phyloP scores from a whole-genome alignment of 2,888 invertebrate genomes.

The Ochlodes sylvanus region DNA sequence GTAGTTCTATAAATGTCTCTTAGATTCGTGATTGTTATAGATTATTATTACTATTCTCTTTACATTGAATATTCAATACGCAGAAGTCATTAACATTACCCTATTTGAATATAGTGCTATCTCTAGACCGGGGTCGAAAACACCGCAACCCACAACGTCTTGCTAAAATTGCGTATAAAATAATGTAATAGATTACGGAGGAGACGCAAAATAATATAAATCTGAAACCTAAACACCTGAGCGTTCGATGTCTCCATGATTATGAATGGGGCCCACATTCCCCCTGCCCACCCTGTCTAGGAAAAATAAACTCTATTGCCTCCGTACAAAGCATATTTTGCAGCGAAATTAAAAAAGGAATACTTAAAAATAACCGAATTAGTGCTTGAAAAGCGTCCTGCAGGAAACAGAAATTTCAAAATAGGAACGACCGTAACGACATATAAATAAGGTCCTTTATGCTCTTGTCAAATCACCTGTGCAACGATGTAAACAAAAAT shows the following conservation, averaged over 20 bases:
- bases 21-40: too few relatives aligned
- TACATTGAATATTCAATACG: too few relatives aligned
- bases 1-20: too few relatives aligned
- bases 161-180: constrained; percentile 43
- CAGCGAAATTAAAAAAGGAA: constrained; percentile 39
- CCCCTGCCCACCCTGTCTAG: constrained; percentile 47
- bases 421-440: constrained; percentile 12
- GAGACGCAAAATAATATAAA: constrained; percentile 68
- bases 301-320: constrained; percentile 49
- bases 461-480: not conserved
- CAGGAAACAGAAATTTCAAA: constrained; percentile 1
- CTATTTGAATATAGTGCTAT: not conserved
- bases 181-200: constrained; percentile 60
- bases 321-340: constrained; percentile 48
- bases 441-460: constrained; percentile 25
- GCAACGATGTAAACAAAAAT: not conserved
- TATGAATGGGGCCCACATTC: constrained; percentile 71
- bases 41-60: too few relatives aligned
- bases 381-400: constrained; percentile 69
- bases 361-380: constrained; percentile 72
- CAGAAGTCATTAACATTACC: too few relatives aligned
- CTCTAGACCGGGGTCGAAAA: not conserved
- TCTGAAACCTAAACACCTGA: constrained; percentile 81
- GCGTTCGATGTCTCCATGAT: constrained; percentile 78
- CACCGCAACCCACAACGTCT: constrained; percentile 51